These are phyloP conservation scores for Diaphora mendica DNA, from an alignment of 2,888 invertebrate genomes.

Conservation along the genomic window DNA sequence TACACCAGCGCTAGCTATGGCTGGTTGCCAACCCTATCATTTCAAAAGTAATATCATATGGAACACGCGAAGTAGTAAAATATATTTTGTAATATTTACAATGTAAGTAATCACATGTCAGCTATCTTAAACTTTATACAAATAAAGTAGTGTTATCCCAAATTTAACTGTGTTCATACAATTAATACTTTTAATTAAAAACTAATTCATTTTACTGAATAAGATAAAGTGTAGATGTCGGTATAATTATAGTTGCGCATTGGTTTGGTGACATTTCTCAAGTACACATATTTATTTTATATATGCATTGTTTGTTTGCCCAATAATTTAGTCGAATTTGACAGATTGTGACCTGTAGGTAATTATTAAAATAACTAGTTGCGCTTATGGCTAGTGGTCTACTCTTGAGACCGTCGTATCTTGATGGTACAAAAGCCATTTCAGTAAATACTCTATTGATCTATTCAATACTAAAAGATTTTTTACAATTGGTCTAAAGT, in stretches of 20 bases:
- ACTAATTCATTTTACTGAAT: slow-evolving; percentile 17
- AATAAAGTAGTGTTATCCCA: slow-evolving; percentile 5
- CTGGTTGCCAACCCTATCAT: not conserved
- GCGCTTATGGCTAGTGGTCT: too few relatives aligned
- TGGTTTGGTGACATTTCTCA: not conserved
- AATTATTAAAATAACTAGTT: too few relatives aligned
- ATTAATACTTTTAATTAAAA: slow-evolving; percentile 20
- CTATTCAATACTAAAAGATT: too few relatives aligned
- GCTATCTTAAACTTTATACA: slow-evolving; percentile 6
- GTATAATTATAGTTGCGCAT: not conserved
- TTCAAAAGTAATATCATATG: not conserved
- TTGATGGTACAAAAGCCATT: too few relatives aligned
- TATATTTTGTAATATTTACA: not conserved
- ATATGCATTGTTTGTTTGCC: too few relatives aligned
- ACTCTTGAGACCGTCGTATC: too few relatives aligned
- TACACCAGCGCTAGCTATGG: not conserved
- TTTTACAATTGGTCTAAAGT: too few relatives aligned
- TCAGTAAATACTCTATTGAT: too few relatives aligned
- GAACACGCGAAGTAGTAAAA: not conserved
- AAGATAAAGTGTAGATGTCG: not conserved
- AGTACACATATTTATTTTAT: too few relatives aligned
- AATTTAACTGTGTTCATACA: slow-evolving; percentile 13
- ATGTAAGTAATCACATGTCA: slow-evolving; percentile 3
- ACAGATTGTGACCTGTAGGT: too few relatives aligned
- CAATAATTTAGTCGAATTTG: too few relatives aligned